Evolutionary conservation across 1,140 invertebrate genomes (phyloP).

Genomic region (Procambarus clarkii): DNA sequence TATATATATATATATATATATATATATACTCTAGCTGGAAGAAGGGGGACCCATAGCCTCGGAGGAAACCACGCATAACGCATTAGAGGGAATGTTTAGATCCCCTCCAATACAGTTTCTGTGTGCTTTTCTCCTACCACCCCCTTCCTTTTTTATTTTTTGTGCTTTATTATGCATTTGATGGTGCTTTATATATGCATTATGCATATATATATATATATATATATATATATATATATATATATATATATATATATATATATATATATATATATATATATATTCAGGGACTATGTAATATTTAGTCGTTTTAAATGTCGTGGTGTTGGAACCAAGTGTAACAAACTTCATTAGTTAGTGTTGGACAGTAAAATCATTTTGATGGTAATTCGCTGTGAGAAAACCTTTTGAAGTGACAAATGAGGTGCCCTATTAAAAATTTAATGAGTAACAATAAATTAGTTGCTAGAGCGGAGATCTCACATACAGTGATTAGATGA

Average conservation of each 20-base stretch:
- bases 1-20: too few species aligned
- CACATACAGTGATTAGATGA: background rate
- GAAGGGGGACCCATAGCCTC: too few species aligned
- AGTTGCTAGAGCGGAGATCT: background rate
- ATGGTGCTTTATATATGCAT: too few species aligned
- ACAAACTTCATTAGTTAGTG: background rate
- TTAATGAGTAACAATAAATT: constrained; percentile 5
- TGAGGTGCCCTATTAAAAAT: background rate
- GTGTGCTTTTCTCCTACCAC: too few species aligned
- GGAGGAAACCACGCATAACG: too few species aligned
- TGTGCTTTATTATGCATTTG: too few species aligned
- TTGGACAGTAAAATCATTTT: background rate
- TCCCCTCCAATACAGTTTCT: too few species aligned
- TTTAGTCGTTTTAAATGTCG: background rate
- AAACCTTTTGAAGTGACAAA: background rate
- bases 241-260: constrained; percentile 44
- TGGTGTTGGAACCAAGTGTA: background rate
- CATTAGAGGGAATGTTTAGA: too few species aligned
- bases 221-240: constrained; percentile 50
- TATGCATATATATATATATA: constrained; percentile 36
- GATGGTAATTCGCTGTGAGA: background rate
- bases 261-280: constrained; percentile 24
- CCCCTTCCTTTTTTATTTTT: too few species aligned
- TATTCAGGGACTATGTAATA: background rate
- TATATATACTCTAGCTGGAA: too few species aligned